phyloP scores from a whole-genome alignment of 2,113 vertebrate species.

The Phalacrocorax carbo region DNA sequence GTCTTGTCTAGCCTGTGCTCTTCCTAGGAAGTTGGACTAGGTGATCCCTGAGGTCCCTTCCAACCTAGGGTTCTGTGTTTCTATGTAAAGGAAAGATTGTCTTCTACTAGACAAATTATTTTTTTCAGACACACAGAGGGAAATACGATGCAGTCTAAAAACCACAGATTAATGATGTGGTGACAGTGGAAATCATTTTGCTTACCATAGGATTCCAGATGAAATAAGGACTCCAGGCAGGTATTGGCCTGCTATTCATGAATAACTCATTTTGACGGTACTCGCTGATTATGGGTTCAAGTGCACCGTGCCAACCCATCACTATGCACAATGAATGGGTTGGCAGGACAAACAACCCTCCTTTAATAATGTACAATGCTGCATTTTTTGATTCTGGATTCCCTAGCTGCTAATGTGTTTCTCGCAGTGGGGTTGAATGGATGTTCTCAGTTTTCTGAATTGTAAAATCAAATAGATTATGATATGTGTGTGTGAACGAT shows the following conservation, averaged over 20 bases:
- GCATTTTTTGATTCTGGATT: background rate
- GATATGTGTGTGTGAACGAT: background rate
- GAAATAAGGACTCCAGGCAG: background rate
- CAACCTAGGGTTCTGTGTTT: too few species aligned
- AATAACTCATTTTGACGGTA: conserved; percentile 14
- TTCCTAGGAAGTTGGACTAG: too few species aligned
- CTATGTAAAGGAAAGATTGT: background rate
- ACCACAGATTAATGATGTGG: background rate
- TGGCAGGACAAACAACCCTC: background rate
- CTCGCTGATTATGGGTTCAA: background rate
- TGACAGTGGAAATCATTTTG: background rate
- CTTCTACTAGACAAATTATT: background rate
- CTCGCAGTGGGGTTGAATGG: background rate
- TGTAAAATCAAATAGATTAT: background rate
- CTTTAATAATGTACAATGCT: background rate
- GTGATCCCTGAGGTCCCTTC: too few species aligned
- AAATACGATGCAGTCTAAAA: background rate
- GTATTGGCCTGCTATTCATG: background rate
- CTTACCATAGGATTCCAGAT: background rate
- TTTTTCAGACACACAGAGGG: background rate
- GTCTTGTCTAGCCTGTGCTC: too few species aligned
- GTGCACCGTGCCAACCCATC: background rate
- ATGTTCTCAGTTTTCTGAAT: background rate
- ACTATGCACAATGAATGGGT: background rate
- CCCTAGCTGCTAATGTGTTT: background rate